Conservation (phyloP, 2,113 vertebrate genomes). For the Brachyistius frenatus region DNA sequence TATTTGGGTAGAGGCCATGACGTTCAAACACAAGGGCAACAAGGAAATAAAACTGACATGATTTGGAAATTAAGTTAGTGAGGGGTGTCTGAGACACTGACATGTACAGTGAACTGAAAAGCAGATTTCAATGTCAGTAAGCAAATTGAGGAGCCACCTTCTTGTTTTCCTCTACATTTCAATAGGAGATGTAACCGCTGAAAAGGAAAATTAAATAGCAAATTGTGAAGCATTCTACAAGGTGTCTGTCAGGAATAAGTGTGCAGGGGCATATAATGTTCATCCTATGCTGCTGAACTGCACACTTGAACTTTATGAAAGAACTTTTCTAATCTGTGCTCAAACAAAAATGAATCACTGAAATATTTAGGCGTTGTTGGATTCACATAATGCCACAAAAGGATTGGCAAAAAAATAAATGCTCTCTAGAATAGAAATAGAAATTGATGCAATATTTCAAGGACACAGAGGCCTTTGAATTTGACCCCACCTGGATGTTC, state of each 20-base stretch:
- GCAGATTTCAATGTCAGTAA: constrained; percentile 77
- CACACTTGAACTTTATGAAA: constrained; percentile 46
- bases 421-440: neutral
- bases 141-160: constrained; percentile 51
- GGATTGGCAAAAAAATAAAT: neutral
- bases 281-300: constrained; percentile 49
- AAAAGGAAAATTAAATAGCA: constrained; percentile 76
- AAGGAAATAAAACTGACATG: constrained; percentile 75
- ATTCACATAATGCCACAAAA: constrained; percentile 20
- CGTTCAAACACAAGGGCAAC: constrained; percentile 76
- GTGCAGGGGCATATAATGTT: constrained; percentile 31
- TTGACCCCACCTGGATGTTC: constrained; percentile 41
- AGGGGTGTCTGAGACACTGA: constrained; percentile 66
- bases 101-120: constrained; percentile 70
- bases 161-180: constrained; percentile 63
- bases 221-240: constrained; percentile 49
- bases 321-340: constrained; percentile 8
- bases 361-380: constrained; percentile 34
- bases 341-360: constrained; percentile 16
- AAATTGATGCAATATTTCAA: constrained; percentile 7
- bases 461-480: constrained; percentile 44
- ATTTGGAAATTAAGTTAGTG: constrained; percentile 65
- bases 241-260: constrained; percentile 44
- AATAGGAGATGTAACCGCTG: constrained; percentile 61
- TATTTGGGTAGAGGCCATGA: constrained; percentile 70